These are phyloP conservation scores for Nomada hirtipes DNA, from an alignment of 2,888 invertebrate genomes.

Conservation along the genomic window DNA sequence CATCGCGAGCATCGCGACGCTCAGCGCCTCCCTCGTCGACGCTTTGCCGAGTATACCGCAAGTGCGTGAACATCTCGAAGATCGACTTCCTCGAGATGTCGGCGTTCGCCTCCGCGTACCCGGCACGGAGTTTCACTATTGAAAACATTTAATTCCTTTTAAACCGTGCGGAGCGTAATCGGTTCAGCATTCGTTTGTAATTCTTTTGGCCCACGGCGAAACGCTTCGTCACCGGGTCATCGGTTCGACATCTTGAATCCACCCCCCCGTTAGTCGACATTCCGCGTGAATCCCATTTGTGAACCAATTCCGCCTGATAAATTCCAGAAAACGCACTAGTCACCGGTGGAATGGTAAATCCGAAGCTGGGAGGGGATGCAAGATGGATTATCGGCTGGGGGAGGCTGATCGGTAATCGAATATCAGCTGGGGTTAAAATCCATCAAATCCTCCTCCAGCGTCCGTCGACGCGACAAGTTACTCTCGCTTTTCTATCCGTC, in stretches of 20 bases:
- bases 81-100: conserved; percentile 12
- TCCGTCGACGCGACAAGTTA: conserved; percentile 54
- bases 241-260: conserved; percentile 50
- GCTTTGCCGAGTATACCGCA: conserved; percentile 62
- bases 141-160: not conserved
- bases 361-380: conserved; percentile 69
- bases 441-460: conserved; percentile 75
- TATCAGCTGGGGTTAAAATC: conserved; percentile 81
- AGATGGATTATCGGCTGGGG: conserved; percentile 80
- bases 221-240: conserved; percentile 51
- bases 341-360: conserved; percentile 70
- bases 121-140: not conserved
- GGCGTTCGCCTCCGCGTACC: not conserved
- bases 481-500: conserved; percentile 30
- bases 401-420: conserved; percentile 77
- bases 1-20: conserved; percentile 40
- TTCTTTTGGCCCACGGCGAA: conserved; percentile 12
- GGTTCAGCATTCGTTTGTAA: no score
- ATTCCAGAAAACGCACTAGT: conserved; percentile 79
- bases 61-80: conserved; percentile 75
- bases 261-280: conserved; percentile 42
- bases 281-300: conserved; percentile 71
- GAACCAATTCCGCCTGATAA: conserved; percentile 78
- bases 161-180: no score
- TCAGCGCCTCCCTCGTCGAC: conserved; percentile 53